These are phyloP conservation scores for Rotaria macrura DNA, from an alignment of 2,888 invertebrate genomes.

Conservation along the genomic window DNA sequence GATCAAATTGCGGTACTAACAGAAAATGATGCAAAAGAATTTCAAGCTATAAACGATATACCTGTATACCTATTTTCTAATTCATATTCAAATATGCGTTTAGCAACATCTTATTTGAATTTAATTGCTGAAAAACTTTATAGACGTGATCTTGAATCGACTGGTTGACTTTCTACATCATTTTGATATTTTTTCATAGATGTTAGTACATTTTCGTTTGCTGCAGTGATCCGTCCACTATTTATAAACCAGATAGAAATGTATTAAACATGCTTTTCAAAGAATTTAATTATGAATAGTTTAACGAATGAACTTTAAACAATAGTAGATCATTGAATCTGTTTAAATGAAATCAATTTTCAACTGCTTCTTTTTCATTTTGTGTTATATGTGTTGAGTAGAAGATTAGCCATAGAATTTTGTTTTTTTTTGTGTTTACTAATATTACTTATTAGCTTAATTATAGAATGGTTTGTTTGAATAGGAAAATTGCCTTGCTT, in stretches of 20 bases:
- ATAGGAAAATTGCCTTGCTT: too few relatives aligned
- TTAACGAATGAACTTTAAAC: background rate
- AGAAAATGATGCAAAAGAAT: background rate
- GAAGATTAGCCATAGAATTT: too few relatives aligned
- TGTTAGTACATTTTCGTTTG: too few relatives aligned
- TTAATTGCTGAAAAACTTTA: background rate
- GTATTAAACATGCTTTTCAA: too few relatives aligned
- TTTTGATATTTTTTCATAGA: too few relatives aligned
- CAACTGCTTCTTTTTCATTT: too few relatives aligned
- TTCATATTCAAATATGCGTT: background rate
- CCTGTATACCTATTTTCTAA: background rate
- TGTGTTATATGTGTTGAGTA: too few relatives aligned
- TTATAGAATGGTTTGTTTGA: too few relatives aligned
- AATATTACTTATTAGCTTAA: too few relatives aligned
- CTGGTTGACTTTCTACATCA: background rate
- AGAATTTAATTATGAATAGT: too few relatives aligned
- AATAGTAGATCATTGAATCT: background rate
- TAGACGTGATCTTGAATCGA: background rate
- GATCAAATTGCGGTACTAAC: conserved; percentile 1
- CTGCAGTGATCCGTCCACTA: background rate
- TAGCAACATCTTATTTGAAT: background rate
- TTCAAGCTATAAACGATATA: background rate
- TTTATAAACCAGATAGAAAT: background rate
- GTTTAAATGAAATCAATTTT: too few relatives aligned
- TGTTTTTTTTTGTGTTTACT: too few relatives aligned